Evolutionary conservation across 1,140 invertebrate species (phyloP).

Genomic region (Holotrichia oblita): DNA sequence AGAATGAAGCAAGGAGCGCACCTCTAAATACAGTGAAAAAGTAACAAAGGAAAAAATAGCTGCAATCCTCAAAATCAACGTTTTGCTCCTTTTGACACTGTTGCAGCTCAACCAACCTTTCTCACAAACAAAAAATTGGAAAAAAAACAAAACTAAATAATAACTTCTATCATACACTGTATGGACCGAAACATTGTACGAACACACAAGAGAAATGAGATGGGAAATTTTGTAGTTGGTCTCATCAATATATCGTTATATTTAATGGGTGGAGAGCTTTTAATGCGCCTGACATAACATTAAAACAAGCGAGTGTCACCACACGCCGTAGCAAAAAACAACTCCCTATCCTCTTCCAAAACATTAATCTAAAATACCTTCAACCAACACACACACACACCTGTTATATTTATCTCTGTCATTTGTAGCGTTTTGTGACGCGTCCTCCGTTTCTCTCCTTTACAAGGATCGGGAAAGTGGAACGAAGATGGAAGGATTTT

Average conservation of each 20-base stretch:
- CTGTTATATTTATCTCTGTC: slow-evolving; percentile 16
- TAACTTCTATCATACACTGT: too few relatives aligned
- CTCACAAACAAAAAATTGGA: too few relatives aligned
- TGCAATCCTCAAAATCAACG: too few relatives aligned
- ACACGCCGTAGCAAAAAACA: neutral
- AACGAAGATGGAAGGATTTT: neutral
- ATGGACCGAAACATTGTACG: too few relatives aligned
- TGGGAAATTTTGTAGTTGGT: neutral
- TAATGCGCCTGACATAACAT: slow-evolving; percentile 12
- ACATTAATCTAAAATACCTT: slow-evolving; percentile 16
- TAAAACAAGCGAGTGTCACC: slow-evolving; percentile 15
- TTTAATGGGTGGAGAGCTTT: neutral
- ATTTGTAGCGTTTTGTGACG: neutral
- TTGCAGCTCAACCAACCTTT: too few relatives aligned
- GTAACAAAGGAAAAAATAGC: too few relatives aligned
- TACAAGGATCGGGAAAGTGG: neutral
- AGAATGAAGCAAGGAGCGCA: too few relatives aligned
- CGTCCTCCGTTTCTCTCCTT: neutral
- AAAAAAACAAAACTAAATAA: too few relatives aligned
- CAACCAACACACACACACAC: neutral
- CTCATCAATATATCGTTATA: slow-evolving; percentile 12
- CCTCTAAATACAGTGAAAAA: too few relatives aligned
- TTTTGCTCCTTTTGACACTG: too few relatives aligned
- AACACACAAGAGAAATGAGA: neutral
- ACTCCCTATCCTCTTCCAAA: neutral